Conservation (phyloP, 2,113 vertebrate genomes). For the Fulica atra region DNA sequence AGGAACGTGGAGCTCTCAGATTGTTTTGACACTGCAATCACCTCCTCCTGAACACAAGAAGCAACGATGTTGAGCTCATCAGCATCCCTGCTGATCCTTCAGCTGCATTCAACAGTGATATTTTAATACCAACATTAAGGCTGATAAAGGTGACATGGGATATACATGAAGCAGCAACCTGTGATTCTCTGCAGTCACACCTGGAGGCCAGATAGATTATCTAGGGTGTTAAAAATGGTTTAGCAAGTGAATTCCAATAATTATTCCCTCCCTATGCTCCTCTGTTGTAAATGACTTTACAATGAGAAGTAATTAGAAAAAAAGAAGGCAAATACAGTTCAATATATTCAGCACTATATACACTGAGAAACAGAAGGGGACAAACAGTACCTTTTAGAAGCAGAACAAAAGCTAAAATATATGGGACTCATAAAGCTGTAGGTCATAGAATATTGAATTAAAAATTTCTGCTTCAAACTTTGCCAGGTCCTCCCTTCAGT, state of each 20-base stretch:
- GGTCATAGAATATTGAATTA: not conserved
- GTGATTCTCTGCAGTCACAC: not conserved
- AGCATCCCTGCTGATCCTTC: not conserved
- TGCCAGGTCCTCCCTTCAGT: not conserved
- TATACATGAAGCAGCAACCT: not conserved
- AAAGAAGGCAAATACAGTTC: not conserved
- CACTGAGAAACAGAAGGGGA: not conserved
- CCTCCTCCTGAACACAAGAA: not conserved
- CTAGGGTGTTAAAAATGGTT: not conserved
- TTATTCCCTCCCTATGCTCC: fast-evolving
- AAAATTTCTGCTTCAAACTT: not conserved
- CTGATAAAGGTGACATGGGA: not conserved
- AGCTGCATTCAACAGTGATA: not conserved
- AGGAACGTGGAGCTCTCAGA: not conserved
- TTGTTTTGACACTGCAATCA: not conserved
- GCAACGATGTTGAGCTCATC: not conserved
- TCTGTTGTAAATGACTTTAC: not conserved
- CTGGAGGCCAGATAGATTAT: not conserved
- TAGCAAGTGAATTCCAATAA: not conserved
- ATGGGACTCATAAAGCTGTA: not conserved
- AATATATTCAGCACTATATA: not conserved
- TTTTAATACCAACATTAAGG: not conserved
- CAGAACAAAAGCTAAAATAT: not conserved
- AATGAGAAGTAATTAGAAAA: not conserved
- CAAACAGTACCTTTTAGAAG: not conserved